Conservation (phyloP, 2,797 vertebrate genomes). For the Heteromormyrus szaboi region DNA sequence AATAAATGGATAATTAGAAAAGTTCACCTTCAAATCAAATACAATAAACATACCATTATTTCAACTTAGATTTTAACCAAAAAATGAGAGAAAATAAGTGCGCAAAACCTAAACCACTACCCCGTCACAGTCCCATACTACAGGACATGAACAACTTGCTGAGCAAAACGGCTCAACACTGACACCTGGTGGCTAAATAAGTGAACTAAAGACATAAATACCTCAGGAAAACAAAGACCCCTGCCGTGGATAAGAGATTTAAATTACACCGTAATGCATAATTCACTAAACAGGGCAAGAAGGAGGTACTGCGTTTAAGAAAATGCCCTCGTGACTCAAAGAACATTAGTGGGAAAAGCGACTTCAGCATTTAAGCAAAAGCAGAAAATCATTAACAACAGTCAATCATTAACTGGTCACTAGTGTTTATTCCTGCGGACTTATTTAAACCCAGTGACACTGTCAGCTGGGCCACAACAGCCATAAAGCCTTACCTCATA, state of each 20-base stretch:
- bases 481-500: constrained; percentile 75
- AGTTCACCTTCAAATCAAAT: not conserved
- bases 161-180: not conserved
- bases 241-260: not conserved
- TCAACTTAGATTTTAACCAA: not conserved
- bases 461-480: not conserved
- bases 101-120: not conserved
- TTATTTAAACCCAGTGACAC: not conserved
- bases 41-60: not conserved
- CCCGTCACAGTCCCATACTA: not conserved
- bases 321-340: not conserved
- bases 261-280: not conserved
- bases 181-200: not conserved
- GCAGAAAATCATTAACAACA: not conserved
- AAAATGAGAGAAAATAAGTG: not conserved
- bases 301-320: not conserved
- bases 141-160: not conserved
- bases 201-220: not conserved
- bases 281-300: not conserved
- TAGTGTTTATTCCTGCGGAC: not conserved
- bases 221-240: not conserved
- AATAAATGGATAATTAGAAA: not conserved
- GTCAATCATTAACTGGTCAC: not conserved
- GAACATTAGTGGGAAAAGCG: not conserved
- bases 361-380: not conserved